Evolutionary conservation across 1,140 invertebrate species (phyloP).

Genomic region (Nasonia giraulti): DNA sequence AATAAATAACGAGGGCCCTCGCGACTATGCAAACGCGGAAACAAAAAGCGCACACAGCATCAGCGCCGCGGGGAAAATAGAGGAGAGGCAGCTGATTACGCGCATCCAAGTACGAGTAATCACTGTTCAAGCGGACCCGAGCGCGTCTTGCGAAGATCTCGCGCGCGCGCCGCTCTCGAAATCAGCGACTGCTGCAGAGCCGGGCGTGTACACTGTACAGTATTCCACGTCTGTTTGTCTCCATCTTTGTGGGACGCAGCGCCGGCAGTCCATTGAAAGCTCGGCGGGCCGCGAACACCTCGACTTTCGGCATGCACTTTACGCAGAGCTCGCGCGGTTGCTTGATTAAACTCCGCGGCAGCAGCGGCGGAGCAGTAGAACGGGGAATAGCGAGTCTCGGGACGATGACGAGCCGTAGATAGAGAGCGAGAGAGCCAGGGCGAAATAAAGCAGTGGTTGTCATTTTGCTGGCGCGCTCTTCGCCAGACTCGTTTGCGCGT

Average conservation of each 20-base stretch:
- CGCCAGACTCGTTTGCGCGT: slow-evolving; percentile 1
- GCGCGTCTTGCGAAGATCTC: no score
- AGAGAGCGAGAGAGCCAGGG: neutral
- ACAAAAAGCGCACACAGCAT: neutral
- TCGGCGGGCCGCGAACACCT: neutral
- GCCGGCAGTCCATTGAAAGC: slow-evolving; percentile 1
- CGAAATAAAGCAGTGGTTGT: slow-evolving; percentile 15
- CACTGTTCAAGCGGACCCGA: neutral
- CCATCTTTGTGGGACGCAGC: neutral
- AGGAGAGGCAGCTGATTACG: neutral
- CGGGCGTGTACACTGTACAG: neutral
- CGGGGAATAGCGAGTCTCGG: neutral
- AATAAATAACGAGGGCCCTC: no score
- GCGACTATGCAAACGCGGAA: neutral
- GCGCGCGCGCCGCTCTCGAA: neutral
- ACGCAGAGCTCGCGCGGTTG: neutral
- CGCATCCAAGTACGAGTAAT: neutral
- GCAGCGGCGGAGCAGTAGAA: neutral
- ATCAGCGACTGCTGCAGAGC: neutral
- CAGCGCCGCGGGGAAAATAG: no score
- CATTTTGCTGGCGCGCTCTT: neutral
- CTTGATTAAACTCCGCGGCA: slow-evolving; percentile 15
- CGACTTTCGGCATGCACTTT: neutral
- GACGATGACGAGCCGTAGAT: neutral
- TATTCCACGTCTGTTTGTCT: neutral